phyloP scores from a whole-genome alignment of 2,888 invertebrate genomes.

The Mythimna albipuncta region DNA sequence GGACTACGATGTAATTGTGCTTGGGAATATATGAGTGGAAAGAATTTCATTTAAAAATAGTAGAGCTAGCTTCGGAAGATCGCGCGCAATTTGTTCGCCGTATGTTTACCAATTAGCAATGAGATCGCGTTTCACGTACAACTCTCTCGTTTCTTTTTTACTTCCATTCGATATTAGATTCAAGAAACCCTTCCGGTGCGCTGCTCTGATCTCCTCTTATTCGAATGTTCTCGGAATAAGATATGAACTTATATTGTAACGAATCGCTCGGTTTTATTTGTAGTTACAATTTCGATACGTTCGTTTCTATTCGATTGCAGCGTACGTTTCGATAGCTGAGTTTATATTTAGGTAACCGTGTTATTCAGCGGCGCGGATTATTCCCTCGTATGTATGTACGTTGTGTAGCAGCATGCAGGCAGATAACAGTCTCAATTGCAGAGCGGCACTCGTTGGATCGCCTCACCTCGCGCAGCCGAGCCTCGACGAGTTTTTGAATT shows the following conservation, averaged over 20 bases:
- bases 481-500: slow-evolving; percentile 91
- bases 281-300: slow-evolving; percentile 71
- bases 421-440: slow-evolving; percentile 89
- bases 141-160: slow-evolving; percentile 66
- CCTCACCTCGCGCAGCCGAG: slow-evolving; percentile 84
- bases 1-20: slow-evolving; percentile 78
- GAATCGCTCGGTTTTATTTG: slow-evolving; percentile 68
- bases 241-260: slow-evolving; percentile 64
- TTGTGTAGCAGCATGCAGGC: slow-evolving; percentile 74
- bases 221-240: slow-evolving; percentile 62
- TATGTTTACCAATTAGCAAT: slow-evolving; percentile 85
- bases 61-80: slow-evolving; percentile 73
- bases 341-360: slow-evolving; percentile 79
- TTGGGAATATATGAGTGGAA: slow-evolving; percentile 82
- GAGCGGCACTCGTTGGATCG: slow-evolving; percentile 85
- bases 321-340: slow-evolving; percentile 67
- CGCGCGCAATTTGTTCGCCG: slow-evolving; percentile 77
- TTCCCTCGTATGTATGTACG: slow-evolving; percentile 69
- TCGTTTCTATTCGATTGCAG: slow-evolving; percentile 63
- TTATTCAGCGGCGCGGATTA: slow-evolving; percentile 77
- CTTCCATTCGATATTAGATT: slow-evolving; percentile 78
- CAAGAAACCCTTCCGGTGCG: slow-evolving; percentile 71
- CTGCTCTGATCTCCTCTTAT: slow-evolving; percentile 53
- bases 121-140: slow-evolving; percentile 63
- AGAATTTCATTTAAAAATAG: slow-evolving; percentile 88